These are phyloP conservation scores for Pterois miles DNA, from an alignment of 2,797 vertebrate genomes.

Conservation along the genomic window DNA sequence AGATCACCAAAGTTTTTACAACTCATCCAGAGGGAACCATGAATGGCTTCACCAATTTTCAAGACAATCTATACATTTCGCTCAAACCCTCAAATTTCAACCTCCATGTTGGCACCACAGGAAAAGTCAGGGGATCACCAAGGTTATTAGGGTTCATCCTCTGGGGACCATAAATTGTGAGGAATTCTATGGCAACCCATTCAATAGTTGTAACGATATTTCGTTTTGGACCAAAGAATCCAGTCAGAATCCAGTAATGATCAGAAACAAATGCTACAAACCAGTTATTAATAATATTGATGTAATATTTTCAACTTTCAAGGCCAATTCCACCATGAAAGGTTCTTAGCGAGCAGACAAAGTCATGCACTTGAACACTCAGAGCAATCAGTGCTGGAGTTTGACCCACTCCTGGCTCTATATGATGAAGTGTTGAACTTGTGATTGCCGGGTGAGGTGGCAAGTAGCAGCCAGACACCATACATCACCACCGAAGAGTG, in stretches of 20 bases:
- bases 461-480: slow-evolving; percentile 64
- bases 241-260: background rate
- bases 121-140: too few relatives aligned
- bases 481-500: slow-evolving; percentile 60
- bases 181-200: background rate
- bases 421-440: slow-evolving; percentile 68
- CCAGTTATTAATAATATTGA: background rate
- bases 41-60: too few relatives aligned
- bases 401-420: slow-evolving; percentile 41
- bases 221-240: fast-evolving
- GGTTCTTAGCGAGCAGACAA: background rate
- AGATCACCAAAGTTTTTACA: too few relatives aligned
- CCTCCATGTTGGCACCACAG: too few relatives aligned
- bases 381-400: slow-evolving; percentile 29
- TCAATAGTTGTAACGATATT: background rate
- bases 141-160: background rate
- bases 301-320: background rate
- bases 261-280: background rate
- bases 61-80: too few relatives aligned
- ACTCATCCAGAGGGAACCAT: too few relatives aligned
- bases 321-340: background rate
- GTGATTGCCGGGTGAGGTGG: slow-evolving; percentile 62
- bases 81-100: too few relatives aligned
- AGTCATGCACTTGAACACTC: slow-evolving; percentile 5
- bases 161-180: background rate